These are phyloP conservation scores for Dioctria linearis DNA, from an alignment of 2,888 invertebrate species.

Conservation along the genomic window DNA sequence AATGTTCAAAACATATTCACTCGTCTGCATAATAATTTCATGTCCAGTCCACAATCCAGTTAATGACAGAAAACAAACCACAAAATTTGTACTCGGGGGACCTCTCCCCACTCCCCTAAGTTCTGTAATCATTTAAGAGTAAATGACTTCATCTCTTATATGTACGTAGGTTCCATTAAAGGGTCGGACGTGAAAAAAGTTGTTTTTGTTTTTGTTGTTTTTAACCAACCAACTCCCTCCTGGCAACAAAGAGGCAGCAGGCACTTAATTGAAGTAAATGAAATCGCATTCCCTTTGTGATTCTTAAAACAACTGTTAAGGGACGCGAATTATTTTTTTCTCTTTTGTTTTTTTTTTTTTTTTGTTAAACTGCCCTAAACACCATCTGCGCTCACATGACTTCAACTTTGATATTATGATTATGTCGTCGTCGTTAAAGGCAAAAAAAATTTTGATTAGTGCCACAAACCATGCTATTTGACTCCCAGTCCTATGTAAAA, in stretches of 20 bases:
- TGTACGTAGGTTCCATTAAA: slow-evolving; percentile 7
- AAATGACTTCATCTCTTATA: slow-evolving; percentile 18
- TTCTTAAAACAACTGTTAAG: slow-evolving; percentile 47
- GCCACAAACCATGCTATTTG: slow-evolving; percentile 1
- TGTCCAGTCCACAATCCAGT: too few species aligned
- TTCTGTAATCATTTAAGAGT: not conserved
- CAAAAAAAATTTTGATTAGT: slow-evolving; percentile 28
- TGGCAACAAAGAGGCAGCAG: slow-evolving; percentile 8
- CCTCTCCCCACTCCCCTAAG: not conserved
- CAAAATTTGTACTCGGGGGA: slow-evolving; percentile 3
- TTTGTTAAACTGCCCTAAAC: slow-evolving; percentile 3
- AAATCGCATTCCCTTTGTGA: slow-evolving; percentile 48
- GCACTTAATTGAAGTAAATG: slow-evolving; percentile 45
- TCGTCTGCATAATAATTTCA: too few species aligned
- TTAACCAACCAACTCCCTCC: not conserved
- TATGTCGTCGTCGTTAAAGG: not conserved
- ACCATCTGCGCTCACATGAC: slow-evolving; percentile 38
- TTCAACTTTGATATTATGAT: slow-evolving; percentile 3
- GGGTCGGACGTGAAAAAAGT: slow-evolving; percentile 12
- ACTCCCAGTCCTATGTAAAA: not conserved
- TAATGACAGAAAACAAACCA: not conserved
- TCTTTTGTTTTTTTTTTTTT: not conserved
- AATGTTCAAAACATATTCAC: too few species aligned
- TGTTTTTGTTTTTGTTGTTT: not conserved
- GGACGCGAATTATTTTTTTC: slow-evolving; percentile 24